A percentile compares a stretch with the other conserved stretches of the same genome.
Conservation (phyloP, 92 coral and sea anemone species). For the Heteractis magnifica region DNA sequence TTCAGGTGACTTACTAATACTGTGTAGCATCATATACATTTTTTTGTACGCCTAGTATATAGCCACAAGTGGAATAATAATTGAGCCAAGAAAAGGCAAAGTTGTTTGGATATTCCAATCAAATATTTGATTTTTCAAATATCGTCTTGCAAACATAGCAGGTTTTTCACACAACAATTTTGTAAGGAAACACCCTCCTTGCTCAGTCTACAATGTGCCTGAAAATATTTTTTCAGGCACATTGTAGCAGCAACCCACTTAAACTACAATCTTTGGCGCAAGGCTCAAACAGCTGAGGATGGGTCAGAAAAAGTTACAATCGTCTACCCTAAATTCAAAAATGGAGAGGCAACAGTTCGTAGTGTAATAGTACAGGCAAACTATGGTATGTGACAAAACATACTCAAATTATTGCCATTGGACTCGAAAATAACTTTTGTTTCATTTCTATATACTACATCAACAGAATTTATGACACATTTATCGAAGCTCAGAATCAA, state of each 20-base stretch:
- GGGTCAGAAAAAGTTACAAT: conserved; percentile 5
- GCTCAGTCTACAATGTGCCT: not conserved
- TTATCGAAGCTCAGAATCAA: not conserved
- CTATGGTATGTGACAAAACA: conserved; percentile 13
- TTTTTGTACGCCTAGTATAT: not conserved
- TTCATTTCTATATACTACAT: conserved; percentile 2
- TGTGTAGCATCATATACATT: not conserved
- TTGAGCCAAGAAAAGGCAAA: not conserved
- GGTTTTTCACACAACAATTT: not conserved
- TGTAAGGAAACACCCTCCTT: not conserved
- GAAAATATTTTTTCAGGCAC: conserved; percentile 7
- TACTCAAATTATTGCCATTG: not conserved
- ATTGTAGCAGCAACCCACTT: conserved; percentile 5
- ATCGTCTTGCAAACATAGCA: not conserved
- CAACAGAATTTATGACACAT: conserved; percentile 6
- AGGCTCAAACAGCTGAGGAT: conserved; percentile 6
- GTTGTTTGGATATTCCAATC: no score
- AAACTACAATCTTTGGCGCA: conserved; percentile 1
- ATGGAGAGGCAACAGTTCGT: conserved; percentile 8
- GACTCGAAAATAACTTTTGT: conserved; percentile 1
- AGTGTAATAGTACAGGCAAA: conserved; percentile 11
- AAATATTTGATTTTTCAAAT: not conserved
- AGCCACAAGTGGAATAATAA: not conserved
- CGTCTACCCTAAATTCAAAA: not conserved
- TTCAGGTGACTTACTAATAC: conserved; percentile 14